Conservation (phyloP, 2,113 vertebrate genomes). For the Petaurus breviceps region DNA sequence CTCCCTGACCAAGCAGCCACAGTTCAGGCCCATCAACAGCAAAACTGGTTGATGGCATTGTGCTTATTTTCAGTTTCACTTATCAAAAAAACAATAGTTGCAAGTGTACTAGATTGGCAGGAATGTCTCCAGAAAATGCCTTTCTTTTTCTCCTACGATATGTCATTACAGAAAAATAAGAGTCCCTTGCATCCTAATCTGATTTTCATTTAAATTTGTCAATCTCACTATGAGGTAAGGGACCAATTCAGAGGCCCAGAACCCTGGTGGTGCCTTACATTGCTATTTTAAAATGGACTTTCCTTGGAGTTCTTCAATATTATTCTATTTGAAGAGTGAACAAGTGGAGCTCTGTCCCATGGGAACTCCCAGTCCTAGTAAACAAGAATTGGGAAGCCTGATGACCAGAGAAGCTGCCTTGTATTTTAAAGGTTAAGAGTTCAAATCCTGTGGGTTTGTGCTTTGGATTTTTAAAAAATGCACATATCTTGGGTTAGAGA, state of each 20-base stretch:
- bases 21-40: not conserved
- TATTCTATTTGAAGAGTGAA: conserved; percentile 19
- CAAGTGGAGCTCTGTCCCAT: conserved; percentile 54
- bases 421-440: conserved; percentile 68
- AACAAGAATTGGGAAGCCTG: conserved; percentile 33
- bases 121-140: conserved; percentile 51
- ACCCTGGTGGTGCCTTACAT: conserved; percentile 16
- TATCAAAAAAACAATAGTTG: conserved; percentile 29
- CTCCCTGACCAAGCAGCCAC: conserved; percentile 53
- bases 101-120: conserved; percentile 55
- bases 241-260: conserved; percentile 46
- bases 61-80: conserved; percentile 24
- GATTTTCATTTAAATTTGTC: conserved; percentile 39
- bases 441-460: conserved; percentile 59
- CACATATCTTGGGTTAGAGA: conserved; percentile 16
- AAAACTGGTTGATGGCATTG: not conserved
- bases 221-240: conserved; percentile 51
- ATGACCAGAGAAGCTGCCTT: conserved; percentile 45
- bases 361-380: conserved; percentile 56
- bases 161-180: conserved; percentile 63
- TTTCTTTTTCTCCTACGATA: conserved; percentile 31
- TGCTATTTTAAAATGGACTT: conserved; percentile 51
- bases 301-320: conserved; percentile 46
- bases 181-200: conserved; percentile 25
- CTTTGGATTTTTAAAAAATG: conserved; percentile 19